phyloP scores from a whole-genome alignment of 1,140 invertebrate species.

The Coboldia fuscipes region DNA sequence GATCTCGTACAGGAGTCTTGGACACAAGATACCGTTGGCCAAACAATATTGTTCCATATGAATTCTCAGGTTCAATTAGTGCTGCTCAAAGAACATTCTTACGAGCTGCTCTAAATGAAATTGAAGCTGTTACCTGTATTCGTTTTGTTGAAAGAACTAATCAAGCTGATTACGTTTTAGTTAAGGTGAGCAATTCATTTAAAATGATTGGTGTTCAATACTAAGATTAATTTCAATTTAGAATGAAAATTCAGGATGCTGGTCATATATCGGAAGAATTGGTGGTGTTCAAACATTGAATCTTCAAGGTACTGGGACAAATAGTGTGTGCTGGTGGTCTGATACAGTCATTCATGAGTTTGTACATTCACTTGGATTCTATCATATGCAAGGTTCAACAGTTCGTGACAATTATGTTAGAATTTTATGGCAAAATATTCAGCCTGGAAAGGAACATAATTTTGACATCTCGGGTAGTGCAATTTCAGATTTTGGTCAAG shows the following conservation, averaged over 20 bases:
- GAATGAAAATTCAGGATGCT: constrained; percentile 24
- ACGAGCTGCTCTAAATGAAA: neutral
- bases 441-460: constrained; percentile 32
- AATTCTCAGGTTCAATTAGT: neutral
- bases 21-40: no score
- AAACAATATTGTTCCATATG: no score
- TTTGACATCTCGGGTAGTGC: constrained; percentile 35
- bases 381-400: constrained; percentile 41
- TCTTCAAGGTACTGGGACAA: constrained; percentile 10
- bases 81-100: no score
- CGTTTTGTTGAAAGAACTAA: neutral
- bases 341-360: constrained; percentile 16
- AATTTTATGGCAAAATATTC: constrained; percentile 39
- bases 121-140: neutral
- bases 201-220: neutral
- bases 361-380: constrained; percentile 30
- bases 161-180: constrained; percentile 1
- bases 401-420: constrained; percentile 41
- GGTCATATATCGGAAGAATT: constrained; percentile 24
- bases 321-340: constrained; percentile 6
- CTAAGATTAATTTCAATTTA: constrained; percentile 7
- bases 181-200: neutral
- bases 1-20: no score
- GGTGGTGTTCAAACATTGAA: constrained; percentile 24
- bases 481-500: constrained; percentile 30